Conservation (phyloP, 2,797 vertebrate genomes). For the Fringilla coelebs region DNA sequence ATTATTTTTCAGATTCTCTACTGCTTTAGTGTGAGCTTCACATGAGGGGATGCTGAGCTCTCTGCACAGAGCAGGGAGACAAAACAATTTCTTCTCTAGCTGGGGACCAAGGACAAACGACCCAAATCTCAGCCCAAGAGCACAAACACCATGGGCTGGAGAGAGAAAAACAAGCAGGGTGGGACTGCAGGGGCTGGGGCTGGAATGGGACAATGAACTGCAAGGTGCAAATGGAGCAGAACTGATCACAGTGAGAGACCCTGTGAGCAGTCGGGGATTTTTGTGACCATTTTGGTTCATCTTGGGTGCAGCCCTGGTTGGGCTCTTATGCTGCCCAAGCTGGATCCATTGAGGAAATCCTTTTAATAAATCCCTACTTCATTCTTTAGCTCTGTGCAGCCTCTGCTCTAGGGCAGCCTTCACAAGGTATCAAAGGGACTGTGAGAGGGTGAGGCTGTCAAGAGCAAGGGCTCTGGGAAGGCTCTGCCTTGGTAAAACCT, state of each 20-base stretch:
- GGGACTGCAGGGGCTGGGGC: not conserved
- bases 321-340: not conserved
- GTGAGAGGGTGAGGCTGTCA: not conserved
- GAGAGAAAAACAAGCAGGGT: not conserved
- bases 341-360: not conserved
- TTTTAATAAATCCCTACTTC: not conserved
- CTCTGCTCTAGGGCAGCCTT: not conserved
- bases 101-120: not conserved
- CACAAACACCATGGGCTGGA: rapidly evolving
- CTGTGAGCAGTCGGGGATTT: rapidly evolving
- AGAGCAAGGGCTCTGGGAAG: not conserved
- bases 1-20: not conserved
- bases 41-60: not conserved
- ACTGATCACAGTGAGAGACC: rapidly evolving
- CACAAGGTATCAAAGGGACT: not conserved
- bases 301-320: not conserved
- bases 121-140: not conserved
- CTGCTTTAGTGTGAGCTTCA: not conserved
- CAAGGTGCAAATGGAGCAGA: not conserved
- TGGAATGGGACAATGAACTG: rapidly evolving
- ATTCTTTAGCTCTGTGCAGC: not conserved
- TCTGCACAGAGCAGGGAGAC: not conserved
- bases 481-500: not conserved
- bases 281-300: not conserved
- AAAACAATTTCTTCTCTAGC: not conserved